phyloP scores from a whole-genome alignment of 2,888 invertebrate genomes.

The Molorchus minor region DNA sequence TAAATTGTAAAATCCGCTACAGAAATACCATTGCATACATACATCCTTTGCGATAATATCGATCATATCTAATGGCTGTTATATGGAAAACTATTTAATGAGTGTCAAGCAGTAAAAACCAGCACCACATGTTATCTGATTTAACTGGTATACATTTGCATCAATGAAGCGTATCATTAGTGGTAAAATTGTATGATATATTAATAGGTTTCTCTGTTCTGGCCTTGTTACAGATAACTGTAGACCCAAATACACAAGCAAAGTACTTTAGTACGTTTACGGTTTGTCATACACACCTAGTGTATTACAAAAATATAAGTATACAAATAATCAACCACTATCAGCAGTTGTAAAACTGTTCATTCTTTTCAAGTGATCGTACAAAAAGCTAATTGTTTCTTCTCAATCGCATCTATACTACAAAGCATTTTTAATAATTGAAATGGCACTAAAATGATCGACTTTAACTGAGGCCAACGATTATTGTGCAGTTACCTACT shows the following conservation, averaged over 20 bases:
- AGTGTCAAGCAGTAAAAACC: conserved; percentile 12
- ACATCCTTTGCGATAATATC: conserved; percentile 9
- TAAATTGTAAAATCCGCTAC: conserved; percentile 12
- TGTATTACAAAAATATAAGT: too few relatives aligned
- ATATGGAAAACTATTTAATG: conserved; percentile 11
- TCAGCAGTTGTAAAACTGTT: too few relatives aligned
- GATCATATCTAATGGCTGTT: conserved; percentile 9
- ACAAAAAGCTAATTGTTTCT: too few relatives aligned
- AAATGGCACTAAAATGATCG: too few relatives aligned
- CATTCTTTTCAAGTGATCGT: too few relatives aligned
- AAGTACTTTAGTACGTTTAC: too few relatives aligned
- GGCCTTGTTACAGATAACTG: conserved; percentile 29
- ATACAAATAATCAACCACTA: too few relatives aligned
- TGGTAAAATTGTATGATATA: conserved; percentile 35
- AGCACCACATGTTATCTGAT: conserved; percentile 16
- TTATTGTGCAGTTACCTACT: too few relatives aligned
- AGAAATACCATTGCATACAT: conserved; percentile 3
- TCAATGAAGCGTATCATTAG: conserved; percentile 14
- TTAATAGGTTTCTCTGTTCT: conserved; percentile 35
- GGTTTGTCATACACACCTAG: too few relatives aligned
- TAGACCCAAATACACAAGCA: neutral
- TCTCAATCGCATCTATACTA: too few relatives aligned
- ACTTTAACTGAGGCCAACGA: too few relatives aligned
- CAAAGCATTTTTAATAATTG: too few relatives aligned
- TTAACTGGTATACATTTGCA: conserved; percentile 16